Evolutionary conservation across 2,113 vertebrate species (phyloP).

Genomic region (Forbesichthys agassizii): DNA sequence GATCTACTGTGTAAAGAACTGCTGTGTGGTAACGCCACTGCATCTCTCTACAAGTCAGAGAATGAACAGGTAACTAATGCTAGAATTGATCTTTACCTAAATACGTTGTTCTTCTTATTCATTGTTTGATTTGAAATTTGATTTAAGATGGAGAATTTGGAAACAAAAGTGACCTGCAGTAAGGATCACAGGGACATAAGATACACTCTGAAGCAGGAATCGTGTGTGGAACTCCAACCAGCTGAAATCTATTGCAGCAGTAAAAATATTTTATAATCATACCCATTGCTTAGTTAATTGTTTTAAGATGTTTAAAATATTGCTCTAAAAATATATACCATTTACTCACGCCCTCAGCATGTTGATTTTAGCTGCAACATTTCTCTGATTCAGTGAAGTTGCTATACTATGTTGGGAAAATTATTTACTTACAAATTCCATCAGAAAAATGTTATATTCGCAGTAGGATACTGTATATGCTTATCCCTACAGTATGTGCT

Average conservation of each 20-base stretch:
- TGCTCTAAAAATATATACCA: no score
- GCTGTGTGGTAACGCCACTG: conserved; percentile 1
- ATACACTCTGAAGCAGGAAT: fast-evolving
- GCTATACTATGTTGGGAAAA: no score
- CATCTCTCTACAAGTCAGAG: background rate
- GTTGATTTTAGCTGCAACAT: no score
- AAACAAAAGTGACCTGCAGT: background rate
- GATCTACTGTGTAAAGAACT: background rate
- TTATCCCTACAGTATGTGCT: no score
- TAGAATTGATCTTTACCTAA: no score
- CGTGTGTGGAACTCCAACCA: fast-evolving
- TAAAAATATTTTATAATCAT: conserved; percentile 12
- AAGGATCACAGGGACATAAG: fast-evolving
- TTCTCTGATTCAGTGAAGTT: no score
- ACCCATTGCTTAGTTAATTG: background rate
- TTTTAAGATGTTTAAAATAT: background rate
- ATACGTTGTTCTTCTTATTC: no score
- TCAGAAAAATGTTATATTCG: no score
- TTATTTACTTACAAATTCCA: no score
- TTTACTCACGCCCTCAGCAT: no score
- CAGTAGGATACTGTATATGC: no score
- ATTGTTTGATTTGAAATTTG: background rate
- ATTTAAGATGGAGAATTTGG: background rate
- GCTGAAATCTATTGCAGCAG: conserved; percentile 37
- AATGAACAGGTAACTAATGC: background rate